Evolutionary conservation across 2,797 vertebrate species (phyloP), one percentile per base, ranked within the genome.

Genomic region (Characodon lateralis): DNA sequence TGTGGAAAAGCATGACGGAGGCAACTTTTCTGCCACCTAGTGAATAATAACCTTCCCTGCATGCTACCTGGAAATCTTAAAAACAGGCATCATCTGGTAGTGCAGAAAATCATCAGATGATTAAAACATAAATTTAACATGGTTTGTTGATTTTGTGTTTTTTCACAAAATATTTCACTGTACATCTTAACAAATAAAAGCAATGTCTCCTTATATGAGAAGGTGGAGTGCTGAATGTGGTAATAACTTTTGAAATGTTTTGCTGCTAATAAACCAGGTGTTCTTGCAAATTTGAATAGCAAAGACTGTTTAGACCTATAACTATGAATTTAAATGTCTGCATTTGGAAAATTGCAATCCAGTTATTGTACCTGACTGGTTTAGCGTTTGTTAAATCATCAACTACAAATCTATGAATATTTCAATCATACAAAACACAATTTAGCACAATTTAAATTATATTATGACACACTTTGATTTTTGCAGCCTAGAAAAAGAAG

Each of bases 21-120:
- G 83, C 76, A 77, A 81, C 79, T 16, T 78, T 77, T 84, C 77
- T 92, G 89, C 89, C 89, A 82, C 89, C 88, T 90, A 79, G 90
- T 87, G 90, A 72, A 68, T 3, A 65, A 70, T 26, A 63, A 53
- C 16, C 46, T 73, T 72, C 66, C 89, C 24, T 88, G 84, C 88
- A 78, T 0, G 83, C 48, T 14, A 61, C 41, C 78, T 80, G 77
- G 74, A 79, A 43, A 46, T 68, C 51, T 53, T 46, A 73, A n/a
- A 0, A 8, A 59, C 3, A 31, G 14, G 14, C 6, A 0, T 61
- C 77, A 20, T 46, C 46, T 74, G 71, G 28, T 3, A 1, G 1
- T 31, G 41, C 48, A 28, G 22, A 28, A 43, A 31, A 65, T 56
- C 65, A 39, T 68, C 51, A 69, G 46, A 41, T 18, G 7, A 74